Conservation (phyloP, 2,113 vertebrate genomes). For the Chionis minor region DNA sequence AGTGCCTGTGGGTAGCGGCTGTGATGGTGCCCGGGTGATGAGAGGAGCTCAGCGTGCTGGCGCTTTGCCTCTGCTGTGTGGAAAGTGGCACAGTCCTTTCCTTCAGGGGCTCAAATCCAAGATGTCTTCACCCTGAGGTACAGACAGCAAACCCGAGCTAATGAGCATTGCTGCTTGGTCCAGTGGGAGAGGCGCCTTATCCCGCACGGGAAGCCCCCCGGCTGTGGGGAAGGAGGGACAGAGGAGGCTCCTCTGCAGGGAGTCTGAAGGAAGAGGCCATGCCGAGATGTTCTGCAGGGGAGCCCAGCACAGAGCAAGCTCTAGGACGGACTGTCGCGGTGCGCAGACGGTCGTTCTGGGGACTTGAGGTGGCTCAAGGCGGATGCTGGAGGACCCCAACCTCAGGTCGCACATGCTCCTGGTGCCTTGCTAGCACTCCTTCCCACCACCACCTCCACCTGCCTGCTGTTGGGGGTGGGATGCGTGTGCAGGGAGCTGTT, state of each 20-base stretch:
- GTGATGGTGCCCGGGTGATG: background rate
- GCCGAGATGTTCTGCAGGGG: background rate
- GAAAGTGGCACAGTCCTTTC: background rate
- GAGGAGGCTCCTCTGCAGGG: background rate
- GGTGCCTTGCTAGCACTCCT: background rate
- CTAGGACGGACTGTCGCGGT: fast-evolving
- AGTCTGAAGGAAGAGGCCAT: background rate
- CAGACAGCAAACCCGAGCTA: background rate
- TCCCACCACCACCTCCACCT: background rate
- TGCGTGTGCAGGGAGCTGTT: background rate
- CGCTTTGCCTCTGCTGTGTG: background rate
- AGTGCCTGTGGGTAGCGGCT: background rate
- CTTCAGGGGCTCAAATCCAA: background rate
- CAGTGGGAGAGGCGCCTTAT: background rate
- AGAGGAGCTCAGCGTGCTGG: background rate
- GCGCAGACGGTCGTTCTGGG: fast-evolving
- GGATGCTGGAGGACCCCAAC: background rate
- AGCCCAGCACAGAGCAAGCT: background rate
- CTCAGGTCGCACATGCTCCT: background rate
- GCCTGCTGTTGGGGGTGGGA: no score
- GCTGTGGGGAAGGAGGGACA: background rate
- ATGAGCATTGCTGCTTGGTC: fast-evolving
- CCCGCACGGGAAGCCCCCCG: background rate
- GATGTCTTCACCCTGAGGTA: background rate
- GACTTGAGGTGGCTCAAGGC: background rate